Conservation (phyloP, 1,140 invertebrate species). For the Drosophila triauraria region DNA sequence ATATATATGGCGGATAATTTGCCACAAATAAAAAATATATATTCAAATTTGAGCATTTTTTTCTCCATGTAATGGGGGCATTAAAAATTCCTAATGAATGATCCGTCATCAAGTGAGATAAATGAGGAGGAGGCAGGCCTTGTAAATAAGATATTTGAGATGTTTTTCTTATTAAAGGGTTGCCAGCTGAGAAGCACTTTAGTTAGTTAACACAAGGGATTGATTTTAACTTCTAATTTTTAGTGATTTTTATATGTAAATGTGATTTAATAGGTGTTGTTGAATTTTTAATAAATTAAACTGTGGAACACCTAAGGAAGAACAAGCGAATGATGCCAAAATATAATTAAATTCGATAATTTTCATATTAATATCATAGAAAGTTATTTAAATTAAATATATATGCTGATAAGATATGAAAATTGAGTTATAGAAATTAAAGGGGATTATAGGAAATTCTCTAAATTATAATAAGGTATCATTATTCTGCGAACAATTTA, state of each 20-base stretch:
- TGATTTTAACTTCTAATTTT: background rate
- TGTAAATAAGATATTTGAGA: background rate
- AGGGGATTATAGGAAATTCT: too few relatives aligned
- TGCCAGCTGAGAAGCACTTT: background rate
- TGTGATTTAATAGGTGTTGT: background rate
- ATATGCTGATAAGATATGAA: background rate
- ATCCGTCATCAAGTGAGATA: constrained; percentile 36
- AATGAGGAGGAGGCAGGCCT: constrained; percentile 1
- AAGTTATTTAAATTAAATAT: background rate
- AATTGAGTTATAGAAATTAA: too few relatives aligned
- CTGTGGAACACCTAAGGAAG: too few relatives aligned
- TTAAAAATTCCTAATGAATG: constrained; percentile 29
- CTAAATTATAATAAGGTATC: background rate
- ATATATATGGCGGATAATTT: constrained; percentile 47
- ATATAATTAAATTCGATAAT: background rate
- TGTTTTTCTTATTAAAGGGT: background rate
- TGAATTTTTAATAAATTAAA: background rate
- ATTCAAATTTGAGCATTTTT: constrained; percentile 30
- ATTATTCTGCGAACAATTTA: background rate
- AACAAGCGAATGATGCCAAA: background rate
- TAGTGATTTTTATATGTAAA: background rate
- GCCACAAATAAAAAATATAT: constrained; percentile 47
- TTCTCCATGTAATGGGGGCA: constrained; percentile 14
- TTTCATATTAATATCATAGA: background rate
- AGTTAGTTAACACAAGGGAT: background rate